phyloP scores from a whole-genome alignment of 2,888 invertebrate genomes.

The Anthrax anthrax region DNA sequence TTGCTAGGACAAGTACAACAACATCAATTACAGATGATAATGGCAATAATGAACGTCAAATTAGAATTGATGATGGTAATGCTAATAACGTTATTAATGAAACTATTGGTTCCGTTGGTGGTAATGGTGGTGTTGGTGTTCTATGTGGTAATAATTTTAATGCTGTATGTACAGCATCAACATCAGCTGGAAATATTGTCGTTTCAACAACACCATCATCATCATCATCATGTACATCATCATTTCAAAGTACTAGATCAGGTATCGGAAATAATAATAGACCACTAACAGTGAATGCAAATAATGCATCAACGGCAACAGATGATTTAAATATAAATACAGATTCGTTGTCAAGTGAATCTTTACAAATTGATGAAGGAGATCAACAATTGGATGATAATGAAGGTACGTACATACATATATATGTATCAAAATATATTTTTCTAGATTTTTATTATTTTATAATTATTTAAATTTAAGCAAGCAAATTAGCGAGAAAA shows the following conservation, averaged over 20 bases:
- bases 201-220: background rate
- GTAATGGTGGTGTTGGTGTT: background rate
- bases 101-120: too few relatives aligned
- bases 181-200: background rate
- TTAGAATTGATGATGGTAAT: background rate
- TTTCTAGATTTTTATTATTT: too few relatives aligned
- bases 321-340: slow-evolving; percentile 5
- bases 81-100: too few relatives aligned
- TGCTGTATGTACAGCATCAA: background rate
- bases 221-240: background rate
- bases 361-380: slow-evolving; percentile 4
- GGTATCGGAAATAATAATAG: background rate
- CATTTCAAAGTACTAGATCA: background rate
- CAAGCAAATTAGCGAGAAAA: too few relatives aligned
- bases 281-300: background rate
- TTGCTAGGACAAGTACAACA: background rate
- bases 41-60: background rate
- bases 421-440: too few relatives aligned
- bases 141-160: background rate
- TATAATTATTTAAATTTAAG: too few relatives aligned
- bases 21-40: background rate
- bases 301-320: background rate
- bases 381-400: slow-evolving; percentile 7
- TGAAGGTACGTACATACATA: slow-evolving; percentile 7
- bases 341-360: slow-evolving; percentile 10